Percentiles rank a stretch among this genome's conserved stretches.
phyloP scores from a whole-genome alignment of 1,140 invertebrate species.

The Pseudomyrmex cubaensis region DNA sequence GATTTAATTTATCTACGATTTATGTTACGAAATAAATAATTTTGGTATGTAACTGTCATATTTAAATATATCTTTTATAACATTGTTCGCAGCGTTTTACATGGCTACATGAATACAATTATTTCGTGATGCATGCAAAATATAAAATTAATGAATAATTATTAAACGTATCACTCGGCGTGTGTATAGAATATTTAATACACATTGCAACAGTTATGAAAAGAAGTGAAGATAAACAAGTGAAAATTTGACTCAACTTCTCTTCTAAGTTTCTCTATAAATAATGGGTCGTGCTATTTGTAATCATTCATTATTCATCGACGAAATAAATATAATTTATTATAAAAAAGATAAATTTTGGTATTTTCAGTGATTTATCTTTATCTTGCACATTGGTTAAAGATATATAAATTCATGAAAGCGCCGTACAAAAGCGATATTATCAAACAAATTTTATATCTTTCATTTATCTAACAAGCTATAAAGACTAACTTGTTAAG shows the following conservation, averaged over 20 bases:
- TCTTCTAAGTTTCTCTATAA: not conserved
- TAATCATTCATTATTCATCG: not conserved
- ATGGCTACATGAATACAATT: not conserved
- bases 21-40: conserved; percentile 10
- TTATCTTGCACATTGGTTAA: conserved; percentile 35
- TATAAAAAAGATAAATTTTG: conserved; percentile 25
- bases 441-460: conserved; percentile 29
- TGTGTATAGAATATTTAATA: not conserved
- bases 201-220: not conserved
- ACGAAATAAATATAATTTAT: conserved; percentile 9
- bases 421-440: conserved; percentile 51
- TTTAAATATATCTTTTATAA: conserved; percentile 38
- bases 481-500: conserved; percentile 52
- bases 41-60: conserved; percentile 8
- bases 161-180: not conserved
- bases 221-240: conserved; percentile 17
- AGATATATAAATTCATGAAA: conserved; percentile 50
- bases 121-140: not conserved
- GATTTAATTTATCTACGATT: not conserved
- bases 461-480: conserved; percentile 41
- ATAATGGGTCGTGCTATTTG: not conserved
- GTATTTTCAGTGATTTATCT: conserved; percentile 16
- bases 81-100: conserved; percentile 16
- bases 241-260: not conserved
- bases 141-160: conserved; percentile 15